Evolutionary conservation across 2,888 invertebrate genomes (phyloP), one percentile per base, ranked within the genome.

Genomic region (Ichneumon xanthorius): DNA sequence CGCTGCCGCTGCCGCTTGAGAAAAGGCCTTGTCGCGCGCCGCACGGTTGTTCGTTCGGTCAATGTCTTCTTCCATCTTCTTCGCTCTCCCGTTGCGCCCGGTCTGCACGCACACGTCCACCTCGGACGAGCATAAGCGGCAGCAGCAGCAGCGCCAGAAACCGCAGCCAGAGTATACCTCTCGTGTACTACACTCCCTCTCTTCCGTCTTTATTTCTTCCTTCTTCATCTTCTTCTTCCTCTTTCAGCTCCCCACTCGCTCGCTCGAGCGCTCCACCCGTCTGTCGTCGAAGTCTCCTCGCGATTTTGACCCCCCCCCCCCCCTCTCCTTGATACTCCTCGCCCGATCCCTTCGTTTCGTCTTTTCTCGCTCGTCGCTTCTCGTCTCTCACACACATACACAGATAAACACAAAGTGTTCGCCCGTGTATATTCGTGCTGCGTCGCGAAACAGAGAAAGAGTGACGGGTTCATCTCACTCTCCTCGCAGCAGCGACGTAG

Each of bases 1-100:
- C 80, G 85, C 76, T 55, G 72, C 45, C 7, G 33, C 58, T 22
- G 75, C 61, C 48, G 65, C 65, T 65, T 9, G 73, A 80, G 77
- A 80, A 80, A 87, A 91, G 91, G 91, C 91, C 91, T 92, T 91
- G 92, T 91, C 92, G 92, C 83, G 87, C 90, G 91, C 92, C 92
- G 91, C 91, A 68, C 84, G 63, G 55, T 70, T 92, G 91, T 92
- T 92, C 92, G 92, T 93, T 93, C 94, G 94, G 94, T 94, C 93
- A 93, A 93, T 93, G 93, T 94, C 94, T 94, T 91, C 89, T 90
- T 91, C 89, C 90, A 87, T 91, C 90, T 88, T 88, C 86, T 77
- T 87, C 82, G 83, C 86, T 86, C 88, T 86, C 78, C 53, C 67
- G 58, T 77, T 70, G 82, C 88, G 88, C 80, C 82, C 80, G 82